Conservation (phyloP, 2,797 vertebrate genomes). For the Spinus olivaceus region DNA sequence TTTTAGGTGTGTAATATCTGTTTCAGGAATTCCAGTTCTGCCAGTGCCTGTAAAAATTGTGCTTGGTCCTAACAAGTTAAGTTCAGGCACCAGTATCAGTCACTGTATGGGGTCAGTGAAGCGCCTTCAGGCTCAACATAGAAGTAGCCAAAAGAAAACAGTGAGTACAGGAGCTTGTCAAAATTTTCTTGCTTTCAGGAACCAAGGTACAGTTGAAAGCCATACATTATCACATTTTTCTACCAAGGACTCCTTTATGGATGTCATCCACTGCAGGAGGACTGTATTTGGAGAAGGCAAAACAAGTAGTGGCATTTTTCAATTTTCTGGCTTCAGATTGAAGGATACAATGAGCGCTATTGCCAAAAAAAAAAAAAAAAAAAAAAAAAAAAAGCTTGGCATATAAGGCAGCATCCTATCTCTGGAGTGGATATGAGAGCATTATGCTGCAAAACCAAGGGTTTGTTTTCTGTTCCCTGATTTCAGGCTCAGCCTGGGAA, state of each 20-base stretch:
- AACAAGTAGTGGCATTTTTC: not conserved
- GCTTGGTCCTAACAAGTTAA: not conserved
- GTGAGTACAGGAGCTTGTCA: not conserved
- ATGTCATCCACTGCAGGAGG: not conserved
- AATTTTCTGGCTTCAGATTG: not conserved
- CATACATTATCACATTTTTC: not conserved
- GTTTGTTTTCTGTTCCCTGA: not conserved
- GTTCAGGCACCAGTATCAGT: not conserved
- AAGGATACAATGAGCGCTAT: not conserved
- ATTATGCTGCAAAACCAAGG: not conserved
- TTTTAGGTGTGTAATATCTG: not conserved
- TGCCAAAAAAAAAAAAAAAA: not conserved
- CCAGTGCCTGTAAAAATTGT: not conserved
- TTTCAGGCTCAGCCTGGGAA: not conserved
- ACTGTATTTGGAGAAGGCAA: not conserved
- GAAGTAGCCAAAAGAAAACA: not conserved
- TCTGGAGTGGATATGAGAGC: not conserved
- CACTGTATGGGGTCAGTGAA: not conserved
- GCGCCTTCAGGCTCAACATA: not conserved
- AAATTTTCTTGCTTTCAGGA: not conserved
- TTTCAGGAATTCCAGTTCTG: not conserved
- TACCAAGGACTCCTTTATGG: not conserved
- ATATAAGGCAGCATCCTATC: not conserved
- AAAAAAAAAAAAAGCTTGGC: not conserved
- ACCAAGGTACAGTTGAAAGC: not conserved